A percentile compares a stretch with the other conserved stretches of the same genome.
phyloP scores from a whole-genome alignment of 1,140 invertebrate species.

The Brevipalpus yothersi region DNA sequence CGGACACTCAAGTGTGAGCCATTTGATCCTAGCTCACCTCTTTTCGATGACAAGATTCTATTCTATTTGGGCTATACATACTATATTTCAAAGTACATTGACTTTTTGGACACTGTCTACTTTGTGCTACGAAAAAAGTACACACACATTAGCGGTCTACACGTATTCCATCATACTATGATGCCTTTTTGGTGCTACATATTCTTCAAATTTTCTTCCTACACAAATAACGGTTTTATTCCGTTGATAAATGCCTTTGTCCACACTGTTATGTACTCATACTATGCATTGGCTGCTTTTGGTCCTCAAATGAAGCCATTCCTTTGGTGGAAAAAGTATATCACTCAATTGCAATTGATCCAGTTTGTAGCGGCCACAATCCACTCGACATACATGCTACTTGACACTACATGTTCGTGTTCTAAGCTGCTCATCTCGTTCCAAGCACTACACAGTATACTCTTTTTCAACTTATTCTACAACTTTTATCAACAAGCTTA shows the following conservation, averaged over 20 bases:
- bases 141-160: conserved; percentile 22
- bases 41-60: not conserved
- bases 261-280: conserved; percentile 32
- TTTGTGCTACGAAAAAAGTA: conserved; percentile 25
- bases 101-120: conserved; percentile 25
- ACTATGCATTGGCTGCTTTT: conserved; percentile 25
- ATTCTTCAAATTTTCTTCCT: conserved; percentile 7
- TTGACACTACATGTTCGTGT: not conserved
- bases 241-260: conserved; percentile 24
- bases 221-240: conserved; percentile 3
- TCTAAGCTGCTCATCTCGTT: not conserved
- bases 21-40: not conserved
- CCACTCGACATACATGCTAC: conserved; percentile 3
- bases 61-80: conserved; percentile 19
- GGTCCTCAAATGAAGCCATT: conserved; percentile 23
- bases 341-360: conserved; percentile 25
- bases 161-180: conserved; percentile 24
- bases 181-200: conserved; percentile 11
- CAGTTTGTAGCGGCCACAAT: conserved; percentile 3
- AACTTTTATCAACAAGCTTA: not conserved
- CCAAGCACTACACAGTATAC: conserved; percentile 1
- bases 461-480: not conserved
- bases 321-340: conserved; percentile 28
- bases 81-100: conserved; percentile 24
- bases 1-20: not conserved